phyloP scores from a whole-genome alignment of 1,140 invertebrate genomes.

The Hetaerina americana region DNA sequence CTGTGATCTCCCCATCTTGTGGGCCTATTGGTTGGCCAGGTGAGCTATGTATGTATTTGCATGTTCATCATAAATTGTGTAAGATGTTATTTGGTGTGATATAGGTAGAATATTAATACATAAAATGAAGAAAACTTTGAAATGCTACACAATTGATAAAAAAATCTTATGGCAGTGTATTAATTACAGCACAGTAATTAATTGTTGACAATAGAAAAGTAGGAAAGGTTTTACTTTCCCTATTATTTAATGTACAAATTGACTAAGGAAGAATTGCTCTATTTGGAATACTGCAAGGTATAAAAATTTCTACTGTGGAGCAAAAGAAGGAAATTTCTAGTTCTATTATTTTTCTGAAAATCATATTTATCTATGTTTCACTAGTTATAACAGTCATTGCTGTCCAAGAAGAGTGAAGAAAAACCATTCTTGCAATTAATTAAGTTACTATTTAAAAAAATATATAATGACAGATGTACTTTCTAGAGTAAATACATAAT shows the following conservation, averaged over 20 bases:
- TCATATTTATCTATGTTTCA: background rate
- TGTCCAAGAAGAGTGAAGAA: background rate
- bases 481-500: background rate
- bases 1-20: background rate
- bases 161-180: background rate
- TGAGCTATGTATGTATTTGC: background rate
- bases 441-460: background rate
- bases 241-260: background rate
- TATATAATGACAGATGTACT: background rate
- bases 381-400: background rate
- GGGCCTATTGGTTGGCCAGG: background rate
- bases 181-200: background rate
- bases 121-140: background rate
- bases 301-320: background rate
- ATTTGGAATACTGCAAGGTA: background rate
- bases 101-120: background rate
- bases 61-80: background rate
- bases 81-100: background rate
- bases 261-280: background rate
- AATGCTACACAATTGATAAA: background rate
- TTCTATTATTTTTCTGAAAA: background rate
- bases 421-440: background rate
- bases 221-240: background rate
- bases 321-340: background rate
- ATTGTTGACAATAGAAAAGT: background rate